Evolutionary conservation across 2,888 invertebrate genomes (phyloP), one percentile per base, ranked within the genome.

Genomic region (Incurvaria masculella): DNA sequence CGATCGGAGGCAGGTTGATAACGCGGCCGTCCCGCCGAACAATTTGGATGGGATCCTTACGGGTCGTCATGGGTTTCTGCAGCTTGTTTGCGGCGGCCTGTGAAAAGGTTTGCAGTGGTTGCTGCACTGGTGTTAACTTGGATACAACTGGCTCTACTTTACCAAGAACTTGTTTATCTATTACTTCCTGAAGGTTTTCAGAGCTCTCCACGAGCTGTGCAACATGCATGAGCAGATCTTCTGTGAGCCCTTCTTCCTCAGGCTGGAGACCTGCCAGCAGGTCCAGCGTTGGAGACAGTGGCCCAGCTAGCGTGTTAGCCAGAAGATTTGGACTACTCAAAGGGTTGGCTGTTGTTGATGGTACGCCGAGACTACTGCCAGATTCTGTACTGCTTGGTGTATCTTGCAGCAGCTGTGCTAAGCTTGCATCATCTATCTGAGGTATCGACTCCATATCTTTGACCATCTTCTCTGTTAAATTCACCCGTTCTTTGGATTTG

Each of bases 1-100:
- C 91, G 47, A 91, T 89, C 0, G 91, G 91, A 14, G 91, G 91
- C 52, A 91, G 69, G 0, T 87, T 88, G 46, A 91, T 87, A 38
- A 91, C 81, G 26, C 89, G 80, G 1, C 90, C 90, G 62, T 89
- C 88, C 18, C 85, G 81, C 18, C 89, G 74, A 10, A 90, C 80
- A 53, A 90, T 86, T 68, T 90, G 88, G 50, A 88, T 86, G 0
- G 85, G 84, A 55, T 86, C 81, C 56, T 83, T 84, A 41, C 66
- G 63, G 8, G 65, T 61, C 2, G 57, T 52, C 10, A 64, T 47
- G 50, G 60, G 68, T 47, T 69, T 26, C 33, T 72, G 1, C 61
- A 64, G 5, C 66, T 53, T 57, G 71, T 72, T 42, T 61, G 51
- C 16, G 64, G 61, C 47, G 66, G 63, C 51, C 39, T 21, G 40